phyloP scores from a whole-genome alignment of 2,113 vertebrate species.

The Macrotis lagotis region DNA sequence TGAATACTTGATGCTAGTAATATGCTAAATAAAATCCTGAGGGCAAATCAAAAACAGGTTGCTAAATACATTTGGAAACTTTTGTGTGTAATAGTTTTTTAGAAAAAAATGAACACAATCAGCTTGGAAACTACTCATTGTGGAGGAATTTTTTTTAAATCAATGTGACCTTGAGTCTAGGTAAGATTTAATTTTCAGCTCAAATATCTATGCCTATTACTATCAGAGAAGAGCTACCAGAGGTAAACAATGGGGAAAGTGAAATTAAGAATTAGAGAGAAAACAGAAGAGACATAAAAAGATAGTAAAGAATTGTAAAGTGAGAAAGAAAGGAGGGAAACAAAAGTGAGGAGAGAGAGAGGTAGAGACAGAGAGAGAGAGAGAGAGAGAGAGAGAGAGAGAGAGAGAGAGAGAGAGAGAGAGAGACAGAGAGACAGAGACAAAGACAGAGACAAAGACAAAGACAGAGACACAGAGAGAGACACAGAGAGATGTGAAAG shows the following conservation, averaged over 20 bases:
- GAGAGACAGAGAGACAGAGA: background rate
- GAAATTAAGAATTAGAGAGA: background rate
- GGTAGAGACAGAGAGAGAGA: background rate
- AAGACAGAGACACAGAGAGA: background rate
- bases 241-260: background rate
- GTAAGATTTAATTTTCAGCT: background rate
- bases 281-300: conserved; percentile 8
- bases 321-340: background rate
- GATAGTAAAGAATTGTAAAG: conserved; percentile 17
- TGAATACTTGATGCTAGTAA: conserved; percentile 67
- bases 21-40: conserved; percentile 55
- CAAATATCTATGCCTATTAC: background rate
- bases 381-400: background rate
- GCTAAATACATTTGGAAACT: conserved; percentile 57
- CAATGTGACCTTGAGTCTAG: conserved; percentile 24
- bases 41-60: conserved; percentile 74
- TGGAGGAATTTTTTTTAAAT: conserved; percentile 9
- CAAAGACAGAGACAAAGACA: too few species aligned
- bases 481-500: background rate
- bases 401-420: background rate
- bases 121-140: background rate
- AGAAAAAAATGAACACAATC: conserved; percentile 8
- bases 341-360: too few species aligned
- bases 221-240: background rate
- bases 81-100: background rate